Conservation (phyloP, 2,797 vertebrate species). For the Protonibea diacanthus region DNA sequence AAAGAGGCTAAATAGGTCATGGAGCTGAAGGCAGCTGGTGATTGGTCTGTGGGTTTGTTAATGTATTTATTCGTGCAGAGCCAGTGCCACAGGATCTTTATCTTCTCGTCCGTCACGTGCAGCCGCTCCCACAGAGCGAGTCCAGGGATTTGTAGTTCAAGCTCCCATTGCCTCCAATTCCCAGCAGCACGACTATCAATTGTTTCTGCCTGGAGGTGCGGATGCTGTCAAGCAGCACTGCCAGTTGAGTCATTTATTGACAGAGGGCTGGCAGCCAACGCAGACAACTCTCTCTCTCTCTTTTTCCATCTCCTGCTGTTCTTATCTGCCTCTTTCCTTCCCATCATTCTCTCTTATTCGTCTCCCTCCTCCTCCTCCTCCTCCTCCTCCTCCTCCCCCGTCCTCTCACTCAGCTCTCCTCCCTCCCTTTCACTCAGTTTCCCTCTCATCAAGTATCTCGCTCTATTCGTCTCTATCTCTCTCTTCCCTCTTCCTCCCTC, state of each 20-base stretch:
- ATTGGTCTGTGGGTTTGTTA: not conserved
- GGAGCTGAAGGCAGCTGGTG: not conserved
- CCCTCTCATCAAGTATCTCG: conserved; percentile 35
- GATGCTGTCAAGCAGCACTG: conserved; percentile 89
- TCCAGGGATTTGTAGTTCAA: conserved; percentile 74
- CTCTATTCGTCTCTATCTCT: conserved; percentile 17
- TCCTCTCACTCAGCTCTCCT: conserved; percentile 22
- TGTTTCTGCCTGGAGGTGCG: conserved; percentile 90
- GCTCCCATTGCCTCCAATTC: conserved; percentile 72
- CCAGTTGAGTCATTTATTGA: conserved; percentile 91
- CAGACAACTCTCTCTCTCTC: conserved; percentile 35
- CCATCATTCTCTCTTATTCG: conserved; percentile 33
- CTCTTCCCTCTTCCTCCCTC: conserved; percentile 9
- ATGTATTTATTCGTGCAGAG: not conserved
- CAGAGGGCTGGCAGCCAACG: conserved; percentile 85
- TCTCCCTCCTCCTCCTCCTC: conserved; percentile 7
- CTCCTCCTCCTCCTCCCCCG: too few relatives aligned
- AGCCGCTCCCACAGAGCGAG: conserved; percentile 7
- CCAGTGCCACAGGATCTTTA: not conserved
- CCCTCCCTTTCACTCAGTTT: conserved; percentile 29
- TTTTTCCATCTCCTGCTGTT: conserved; percentile 33
- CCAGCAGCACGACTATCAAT: conserved; percentile 89
- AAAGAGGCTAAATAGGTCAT: not conserved
- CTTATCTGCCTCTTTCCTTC: conserved; percentile 43
- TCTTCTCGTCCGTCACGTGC: conserved; percentile 24